Percentiles rank a stretch among this genome's conserved stretches.
These are phyloP conservation scores for Archivesica marissinica DNA, from an alignment of 1,140 invertebrate genomes.

Conservation along the genomic window DNA sequence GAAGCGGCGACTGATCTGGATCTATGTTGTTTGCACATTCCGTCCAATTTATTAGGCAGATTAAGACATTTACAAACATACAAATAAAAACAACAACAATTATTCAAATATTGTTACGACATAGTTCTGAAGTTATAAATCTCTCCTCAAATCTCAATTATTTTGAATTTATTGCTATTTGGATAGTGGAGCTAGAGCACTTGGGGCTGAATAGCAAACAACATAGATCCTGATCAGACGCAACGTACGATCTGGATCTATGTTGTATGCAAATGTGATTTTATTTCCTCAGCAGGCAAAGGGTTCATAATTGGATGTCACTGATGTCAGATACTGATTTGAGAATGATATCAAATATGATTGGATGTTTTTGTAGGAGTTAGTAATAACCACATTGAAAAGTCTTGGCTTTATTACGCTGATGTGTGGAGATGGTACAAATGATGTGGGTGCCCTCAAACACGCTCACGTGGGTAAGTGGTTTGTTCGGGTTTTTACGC, in stretches of 20 bases:
- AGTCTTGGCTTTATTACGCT: conserved; percentile 94
- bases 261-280: not conserved
- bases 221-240: not conserved
- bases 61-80: too few species aligned
- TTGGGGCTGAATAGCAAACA: not conserved
- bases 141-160: too few species aligned
- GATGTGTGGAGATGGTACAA: conserved; percentile 99
- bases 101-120: too few species aligned
- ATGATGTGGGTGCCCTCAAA: conserved; percentile 99
- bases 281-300: not conserved
- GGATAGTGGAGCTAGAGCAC: not conserved
- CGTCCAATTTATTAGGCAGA: too few species aligned
- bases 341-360: not conserved
- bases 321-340: not conserved
- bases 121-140: too few species aligned
- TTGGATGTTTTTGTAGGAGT: conserved; percentile 87
- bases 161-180: not conserved
- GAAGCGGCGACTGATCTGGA: too few species aligned
- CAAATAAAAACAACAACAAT: too few species aligned
- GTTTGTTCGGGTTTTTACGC: not conserved
- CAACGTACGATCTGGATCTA: not conserved
- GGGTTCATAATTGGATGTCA: not conserved
- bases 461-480: conserved; percentile 96
- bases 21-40: too few species aligned
- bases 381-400: conserved; percentile 95